phyloP scores from a whole-genome alignment of 1,140 invertebrate species.

The Antheraea pernyi region DNA sequence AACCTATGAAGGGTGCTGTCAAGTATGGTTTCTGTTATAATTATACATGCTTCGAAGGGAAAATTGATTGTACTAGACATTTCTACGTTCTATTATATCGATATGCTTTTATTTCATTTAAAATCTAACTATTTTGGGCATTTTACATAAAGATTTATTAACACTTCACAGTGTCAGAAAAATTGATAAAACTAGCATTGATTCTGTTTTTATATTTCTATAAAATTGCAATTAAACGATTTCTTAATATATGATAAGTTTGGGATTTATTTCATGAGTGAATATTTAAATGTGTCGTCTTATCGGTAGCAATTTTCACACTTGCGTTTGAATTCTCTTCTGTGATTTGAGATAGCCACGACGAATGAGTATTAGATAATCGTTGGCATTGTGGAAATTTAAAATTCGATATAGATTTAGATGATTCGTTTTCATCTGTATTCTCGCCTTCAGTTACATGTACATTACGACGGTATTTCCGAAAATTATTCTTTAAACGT shows the following conservation, averaged over 20 bases:
- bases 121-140: no score
- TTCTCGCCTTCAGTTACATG: conserved; percentile 7
- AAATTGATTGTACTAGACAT: background rate
- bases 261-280: background rate
- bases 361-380: conserved; percentile 27
- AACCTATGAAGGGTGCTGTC: conserved; percentile 15
- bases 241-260: no score
- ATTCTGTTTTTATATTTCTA: no score
- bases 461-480: conserved; percentile 37
- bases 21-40: conserved; percentile 16
- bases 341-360: conserved; percentile 43
- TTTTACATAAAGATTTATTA: no score
- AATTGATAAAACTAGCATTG: no score
- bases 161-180: no score
- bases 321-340: conserved; percentile 38
- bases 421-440: conserved; percentile 29
- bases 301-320: conserved; percentile 6
- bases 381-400: conserved; percentile 50
- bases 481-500: conserved; percentile 49
- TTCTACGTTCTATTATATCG: background rate
- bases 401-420: conserved; percentile 46
- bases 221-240: no score
- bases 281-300: background rate
- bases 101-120: no score
- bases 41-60: background rate